phyloP scores from a whole-genome alignment of 2,797 vertebrate genomes.

The Crenichthys baileyi region DNA sequence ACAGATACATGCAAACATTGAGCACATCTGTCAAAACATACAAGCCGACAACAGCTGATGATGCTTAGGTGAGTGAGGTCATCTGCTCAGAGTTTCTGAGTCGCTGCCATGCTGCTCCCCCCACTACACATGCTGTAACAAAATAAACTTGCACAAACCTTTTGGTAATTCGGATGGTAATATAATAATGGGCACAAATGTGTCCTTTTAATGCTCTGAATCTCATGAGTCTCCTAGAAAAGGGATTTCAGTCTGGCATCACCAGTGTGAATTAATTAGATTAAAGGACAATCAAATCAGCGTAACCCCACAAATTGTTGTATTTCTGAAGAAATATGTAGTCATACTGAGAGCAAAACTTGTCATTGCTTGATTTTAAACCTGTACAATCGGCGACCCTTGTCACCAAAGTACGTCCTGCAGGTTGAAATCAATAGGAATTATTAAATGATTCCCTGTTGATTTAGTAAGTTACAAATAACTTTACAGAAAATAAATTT shows the following conservation, averaged over 20 bases:
- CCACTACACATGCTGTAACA: background rate
- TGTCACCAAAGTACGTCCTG: background rate
- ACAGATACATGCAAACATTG: slow-evolving; percentile 58
- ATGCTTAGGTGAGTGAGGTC: slow-evolving; percentile 10
- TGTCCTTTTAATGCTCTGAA: background rate
- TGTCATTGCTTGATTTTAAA: background rate
- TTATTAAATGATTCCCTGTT: background rate
- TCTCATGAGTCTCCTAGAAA: slow-evolving; percentile 5
- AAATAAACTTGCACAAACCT: background rate
- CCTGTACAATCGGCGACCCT: background rate
- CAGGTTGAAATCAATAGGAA: background rate
- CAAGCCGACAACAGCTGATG: slow-evolving; percentile 16
- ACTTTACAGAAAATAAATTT: too few relatives aligned
- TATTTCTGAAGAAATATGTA: background rate
- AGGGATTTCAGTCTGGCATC: slow-evolving; percentile 19
- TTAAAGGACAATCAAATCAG: slow-evolving; percentile 8
- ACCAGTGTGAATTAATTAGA: slow-evolving; percentile 10
- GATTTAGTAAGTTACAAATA: background rate
- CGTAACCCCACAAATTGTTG: background rate
- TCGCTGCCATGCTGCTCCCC: background rate
- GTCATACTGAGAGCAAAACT: background rate
- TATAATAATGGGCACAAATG: background rate
- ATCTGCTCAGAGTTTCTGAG: background rate
- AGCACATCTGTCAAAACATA: slow-evolving; percentile 53
- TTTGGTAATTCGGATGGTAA: background rate